A percentile compares a stretch with the other conserved stretches of the same genome.
Evolutionary conservation across 2,888 invertebrate genomes (phyloP).

Genomic region (Teleiodes luculella): DNA sequence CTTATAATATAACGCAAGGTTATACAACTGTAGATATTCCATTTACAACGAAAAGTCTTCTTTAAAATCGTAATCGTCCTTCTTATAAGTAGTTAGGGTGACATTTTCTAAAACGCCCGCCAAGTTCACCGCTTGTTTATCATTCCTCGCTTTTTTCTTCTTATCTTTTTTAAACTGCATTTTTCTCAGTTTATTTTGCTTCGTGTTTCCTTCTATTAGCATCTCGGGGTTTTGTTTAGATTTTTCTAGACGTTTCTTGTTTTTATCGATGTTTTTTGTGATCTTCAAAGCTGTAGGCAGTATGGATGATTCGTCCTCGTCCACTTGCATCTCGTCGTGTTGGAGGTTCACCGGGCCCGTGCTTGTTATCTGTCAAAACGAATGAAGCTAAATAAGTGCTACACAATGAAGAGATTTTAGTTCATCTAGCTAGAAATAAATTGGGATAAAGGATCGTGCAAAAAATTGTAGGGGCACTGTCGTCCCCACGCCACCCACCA

Average conservation of each 20-base stretch:
- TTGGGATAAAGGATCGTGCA: too few relatives aligned
- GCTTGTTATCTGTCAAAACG: slow-evolving; percentile 80
- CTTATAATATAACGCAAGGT: not conserved
- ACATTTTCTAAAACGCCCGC: slow-evolving; percentile 82
- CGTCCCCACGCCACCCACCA: too few relatives aligned
- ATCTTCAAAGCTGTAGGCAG: slow-evolving; percentile 65
- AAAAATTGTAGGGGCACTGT: too few relatives aligned
- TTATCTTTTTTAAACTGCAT: slow-evolving; percentile 82
- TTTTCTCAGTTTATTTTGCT: slow-evolving; percentile 62
- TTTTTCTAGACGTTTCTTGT: slow-evolving; percentile 47
- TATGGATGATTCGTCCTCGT: slow-evolving; percentile 64
- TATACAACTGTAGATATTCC: slow-evolving; percentile 11
- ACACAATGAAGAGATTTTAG: too few relatives aligned
- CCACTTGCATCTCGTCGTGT: slow-evolving; percentile 74
- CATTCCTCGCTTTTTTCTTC: slow-evolving; percentile 71
- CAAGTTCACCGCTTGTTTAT: slow-evolving; percentile 81
- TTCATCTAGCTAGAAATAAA: too few relatives aligned
- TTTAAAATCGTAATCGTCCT: slow-evolving; percentile 81
- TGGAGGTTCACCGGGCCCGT: slow-evolving; percentile 80
- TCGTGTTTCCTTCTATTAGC: slow-evolving; percentile 83
- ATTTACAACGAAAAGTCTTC: slow-evolving; percentile 71
- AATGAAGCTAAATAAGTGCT: too few relatives aligned
- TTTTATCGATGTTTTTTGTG: slow-evolving; percentile 55
- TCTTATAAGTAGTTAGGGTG: slow-evolving; percentile 56
- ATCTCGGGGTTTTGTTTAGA: slow-evolving; percentile 81